Evolutionary conservation across 2,797 vertebrate species (phyloP), one percentile per base, ranked within the genome.

Genomic region (Sylvia borin): DNA sequence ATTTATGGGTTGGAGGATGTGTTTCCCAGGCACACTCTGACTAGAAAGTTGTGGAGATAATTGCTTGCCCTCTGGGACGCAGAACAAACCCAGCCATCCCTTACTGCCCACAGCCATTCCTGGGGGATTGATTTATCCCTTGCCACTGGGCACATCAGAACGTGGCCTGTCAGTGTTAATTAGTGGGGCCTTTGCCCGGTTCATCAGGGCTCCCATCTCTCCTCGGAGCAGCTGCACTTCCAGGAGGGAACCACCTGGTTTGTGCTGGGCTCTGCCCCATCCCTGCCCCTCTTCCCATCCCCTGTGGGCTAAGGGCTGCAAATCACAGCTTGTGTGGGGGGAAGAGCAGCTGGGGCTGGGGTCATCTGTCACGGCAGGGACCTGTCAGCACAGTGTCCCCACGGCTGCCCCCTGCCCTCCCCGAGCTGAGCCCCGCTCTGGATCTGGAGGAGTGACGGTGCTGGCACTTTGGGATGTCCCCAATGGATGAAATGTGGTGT

Each of bases 121-220:
- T 53, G 60, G 38, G 47, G 75, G 60, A 42, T 60, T 93, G 89
- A 95, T 96, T 97, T 96, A 91, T 92, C 86, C 88, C 77, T 91
- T 51, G 36, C 18, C 36, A 27, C n/a, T 67, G 88, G 74, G 53
- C 65, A 58, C 75, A 55, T 50, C 74, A 64, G 83, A 84, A 55
- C 72, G n/a, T 26, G 1, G 11, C 71, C 32, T 85, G 89, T 88
- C 89, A 92, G 58, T 0, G 1, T 53, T 92, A 92, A 96, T 94
- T 92, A 95, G 85, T 12, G 70, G 66, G 89, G 88, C 68, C 88
- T 80, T 12, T 0, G 45, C 88, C 62, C 9, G 7, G 55, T 14
- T 85, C 85, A 64, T 67, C 38, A 40, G 0, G 4, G 75, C 51
- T 73, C n/a, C 1, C 36, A 61, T 34, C 82, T 91, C 90, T 88